Evolutionary conservation across 2,888 invertebrate genomes (phyloP), one percentile per base, ranked within the genome.

Genomic region (Balanococcus diminutus): DNA sequence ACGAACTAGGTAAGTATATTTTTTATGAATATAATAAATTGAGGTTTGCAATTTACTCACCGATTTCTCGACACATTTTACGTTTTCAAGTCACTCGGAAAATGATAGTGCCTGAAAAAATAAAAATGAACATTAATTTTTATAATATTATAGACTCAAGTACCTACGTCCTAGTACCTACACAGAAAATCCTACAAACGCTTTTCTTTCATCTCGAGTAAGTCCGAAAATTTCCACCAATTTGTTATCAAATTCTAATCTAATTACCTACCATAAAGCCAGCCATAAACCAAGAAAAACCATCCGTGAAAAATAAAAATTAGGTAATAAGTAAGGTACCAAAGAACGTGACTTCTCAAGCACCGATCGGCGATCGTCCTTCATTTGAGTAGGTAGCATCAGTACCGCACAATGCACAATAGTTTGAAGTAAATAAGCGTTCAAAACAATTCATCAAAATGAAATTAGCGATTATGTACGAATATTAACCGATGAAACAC

Each of bases 401-500:
- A 61, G 3, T 4, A 11, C 8, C 19, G 32, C 36, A 36, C 36
- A 11, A 19, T 36, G 32, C 36, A 36, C 36, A 11, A 19, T 14
- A 11, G 36, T 22, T 1, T 6, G 16, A 19, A 79, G 36, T 28
- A 36, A 32, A 79, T 36, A 79, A 32, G 6, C 31, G 72, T 79
- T 19, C 36, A n/a, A 36, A 79, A 36, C 19, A 79, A 79, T 79
- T 79, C 19, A 36, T 79, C 75, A 79, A 79, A 79, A 79, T 79
- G 75, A 79, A 79, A 79, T 79, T 79, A 79, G 75, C 75, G 75
- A 79, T 79, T 79, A 79, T 79, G 36, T 32, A 79, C 75, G 75
- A 79, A 79, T 79, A 79, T 79, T 79, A 79, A 32, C 36, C 75
- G 75, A 79, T 36, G 36, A 79, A 79, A 19, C 36, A 79, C 36